phyloP scores from a whole-genome alignment of 2,888 invertebrate genomes.

The Griposia aprilina region DNA sequence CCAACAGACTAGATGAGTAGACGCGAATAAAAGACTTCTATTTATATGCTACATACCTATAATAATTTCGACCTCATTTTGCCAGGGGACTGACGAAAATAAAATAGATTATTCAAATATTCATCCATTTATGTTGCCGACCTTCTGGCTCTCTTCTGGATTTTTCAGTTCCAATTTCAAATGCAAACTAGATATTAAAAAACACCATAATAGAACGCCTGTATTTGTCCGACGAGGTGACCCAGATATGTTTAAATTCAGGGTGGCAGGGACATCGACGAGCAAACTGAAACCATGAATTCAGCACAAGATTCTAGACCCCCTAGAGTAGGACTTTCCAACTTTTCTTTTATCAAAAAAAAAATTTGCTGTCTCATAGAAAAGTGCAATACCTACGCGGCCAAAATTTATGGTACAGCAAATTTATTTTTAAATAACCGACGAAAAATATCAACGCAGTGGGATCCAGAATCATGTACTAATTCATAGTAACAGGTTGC shows the following conservation, averaged over 20 bases:
- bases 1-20: background rate
- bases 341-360: no score
- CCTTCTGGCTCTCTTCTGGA: background rate
- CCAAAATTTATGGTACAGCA: no score
- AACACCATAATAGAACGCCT: background rate
- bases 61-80: background rate
- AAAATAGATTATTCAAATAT: background rate
- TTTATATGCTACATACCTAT: background rate
- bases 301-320: no score
- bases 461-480: no score
- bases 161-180: background rate
- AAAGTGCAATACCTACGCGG: no score
- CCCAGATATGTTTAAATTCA: background rate
- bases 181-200: background rate
- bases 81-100: background rate
- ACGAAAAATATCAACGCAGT: no score
- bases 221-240: background rate
- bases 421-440: no score
- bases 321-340: no score
- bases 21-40: background rate
- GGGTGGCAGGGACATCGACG: no score
- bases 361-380: no score
- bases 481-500: no score
- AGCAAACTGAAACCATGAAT: no score
- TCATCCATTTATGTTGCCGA: background rate